These are phyloP conservation scores for Hydrophis major DNA, from an alignment of 2,797 vertebrate species.

Conservation along the genomic window DNA sequence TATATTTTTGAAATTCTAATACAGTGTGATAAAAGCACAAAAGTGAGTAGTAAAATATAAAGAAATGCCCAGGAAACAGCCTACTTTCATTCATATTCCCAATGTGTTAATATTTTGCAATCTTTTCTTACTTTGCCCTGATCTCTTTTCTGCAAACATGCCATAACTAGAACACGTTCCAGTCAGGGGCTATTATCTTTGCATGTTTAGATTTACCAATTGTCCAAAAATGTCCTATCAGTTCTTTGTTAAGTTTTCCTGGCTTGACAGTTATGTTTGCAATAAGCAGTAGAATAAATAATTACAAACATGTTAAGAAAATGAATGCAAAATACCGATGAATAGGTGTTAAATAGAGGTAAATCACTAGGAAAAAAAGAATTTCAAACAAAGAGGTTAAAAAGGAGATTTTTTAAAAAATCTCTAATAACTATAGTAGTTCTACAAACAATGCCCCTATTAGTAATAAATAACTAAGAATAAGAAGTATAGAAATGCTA, in stretches of 20 bases:
- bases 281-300: neutral
- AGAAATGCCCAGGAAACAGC: neutral
- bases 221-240: neutral
- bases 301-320: neutral
- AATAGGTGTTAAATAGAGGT: neutral
- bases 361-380: neutral
- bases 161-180: neutral
- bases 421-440: neutral
- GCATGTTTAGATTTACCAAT: neutral
- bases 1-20: neutral
- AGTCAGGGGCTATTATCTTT: neutral
- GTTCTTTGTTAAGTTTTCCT: neutral
- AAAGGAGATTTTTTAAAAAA: no score
- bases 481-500: neutral
- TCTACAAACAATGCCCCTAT: neutral
- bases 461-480: neutral
- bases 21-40: neutral
- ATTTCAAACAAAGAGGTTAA: neutral
- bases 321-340: neutral
- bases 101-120: neutral
- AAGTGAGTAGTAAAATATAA: neutral
- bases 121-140: neutral
- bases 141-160: neutral
- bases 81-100: neutral
- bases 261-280: neutral